Percentiles rank a stretch among this genome's conserved stretches.
phyloP scores from a whole-genome alignment of 2,888 invertebrate genomes.

The Allacma fusca region DNA sequence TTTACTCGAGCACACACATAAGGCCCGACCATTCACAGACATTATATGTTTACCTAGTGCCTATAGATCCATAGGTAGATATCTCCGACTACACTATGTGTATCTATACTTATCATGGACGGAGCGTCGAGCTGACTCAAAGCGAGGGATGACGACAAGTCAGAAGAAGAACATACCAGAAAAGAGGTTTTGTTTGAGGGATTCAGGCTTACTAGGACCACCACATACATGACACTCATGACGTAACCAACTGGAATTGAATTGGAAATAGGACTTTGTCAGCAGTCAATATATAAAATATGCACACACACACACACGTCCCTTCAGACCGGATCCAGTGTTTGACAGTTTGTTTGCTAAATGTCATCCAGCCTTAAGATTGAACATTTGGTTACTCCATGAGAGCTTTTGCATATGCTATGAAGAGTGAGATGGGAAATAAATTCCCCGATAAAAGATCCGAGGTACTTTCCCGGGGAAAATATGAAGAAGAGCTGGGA shows the following conservation, averaged over 20 bases:
- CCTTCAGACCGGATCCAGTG: constrained; percentile 1
- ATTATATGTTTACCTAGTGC: neutral
- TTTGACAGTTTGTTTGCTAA: constrained; percentile 34
- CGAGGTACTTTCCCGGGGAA: too few relatives aligned
- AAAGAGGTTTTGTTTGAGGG: constrained; percentile 4
- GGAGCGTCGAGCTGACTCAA: neutral
- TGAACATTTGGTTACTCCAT: neutral
- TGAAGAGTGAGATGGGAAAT: neutral
- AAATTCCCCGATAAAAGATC: neutral
- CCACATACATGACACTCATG: neutral
- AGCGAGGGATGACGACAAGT: neutral
- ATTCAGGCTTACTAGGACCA: neutral
- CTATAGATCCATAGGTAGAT: too few relatives aligned
- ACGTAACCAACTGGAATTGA: neutral
- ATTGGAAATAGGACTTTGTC: constrained; percentile 11
- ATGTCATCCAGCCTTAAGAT: neutral
- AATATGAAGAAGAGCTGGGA: too few relatives aligned
- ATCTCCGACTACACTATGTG: neutral
- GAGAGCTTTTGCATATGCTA: neutral
- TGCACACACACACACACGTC: constrained; percentile 13
- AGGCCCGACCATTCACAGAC: neutral
- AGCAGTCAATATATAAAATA: constrained; percentile 31
- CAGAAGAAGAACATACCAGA: neutral
- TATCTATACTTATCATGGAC: neutral
- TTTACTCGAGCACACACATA: neutral